Conservation (phyloP, 2,113 vertebrate species). For the Rhea pennata region DNA sequence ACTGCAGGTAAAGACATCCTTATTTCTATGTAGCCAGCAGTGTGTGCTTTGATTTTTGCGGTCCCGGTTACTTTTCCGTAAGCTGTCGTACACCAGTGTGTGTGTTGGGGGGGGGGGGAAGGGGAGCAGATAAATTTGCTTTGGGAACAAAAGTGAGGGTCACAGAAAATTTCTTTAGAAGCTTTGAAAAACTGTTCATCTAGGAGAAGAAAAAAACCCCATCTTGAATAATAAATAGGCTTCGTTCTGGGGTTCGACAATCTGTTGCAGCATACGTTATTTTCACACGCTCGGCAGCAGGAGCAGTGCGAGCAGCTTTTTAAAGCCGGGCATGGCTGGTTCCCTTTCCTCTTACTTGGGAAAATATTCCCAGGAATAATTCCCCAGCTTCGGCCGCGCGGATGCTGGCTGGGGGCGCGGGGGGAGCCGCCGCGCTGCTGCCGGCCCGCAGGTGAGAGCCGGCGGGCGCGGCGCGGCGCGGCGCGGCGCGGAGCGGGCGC, state of each 20-base stretch:
- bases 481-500: too few relatives aligned
- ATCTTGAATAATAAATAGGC: conserved; percentile 18
- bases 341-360: neutral
- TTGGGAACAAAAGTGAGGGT: neutral
- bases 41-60: conserved; percentile 19
- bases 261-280: conserved; percentile 68
- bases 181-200: neutral
- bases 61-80: neutral
- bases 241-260: conserved; percentile 57
- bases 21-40: neutral
- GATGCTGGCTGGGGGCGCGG: too few relatives aligned
- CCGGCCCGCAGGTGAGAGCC: too few relatives aligned
- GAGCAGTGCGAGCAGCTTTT: neutral
- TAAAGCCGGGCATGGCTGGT: conserved; percentile 46
- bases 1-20: conserved; percentile 91
- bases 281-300: conserved; percentile 22
- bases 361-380: neutral
- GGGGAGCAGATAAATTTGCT: neutral
- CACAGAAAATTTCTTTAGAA: neutral
- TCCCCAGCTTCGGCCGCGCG: neutral
- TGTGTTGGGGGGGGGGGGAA: too few relatives aligned
- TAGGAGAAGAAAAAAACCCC: neutral
- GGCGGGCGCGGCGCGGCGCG: too few relatives aligned
- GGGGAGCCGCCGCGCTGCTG: too few relatives aligned
- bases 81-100: neutral